Conservation (phyloP, 2,797 vertebrate genomes). For the Falco columbarius region DNA sequence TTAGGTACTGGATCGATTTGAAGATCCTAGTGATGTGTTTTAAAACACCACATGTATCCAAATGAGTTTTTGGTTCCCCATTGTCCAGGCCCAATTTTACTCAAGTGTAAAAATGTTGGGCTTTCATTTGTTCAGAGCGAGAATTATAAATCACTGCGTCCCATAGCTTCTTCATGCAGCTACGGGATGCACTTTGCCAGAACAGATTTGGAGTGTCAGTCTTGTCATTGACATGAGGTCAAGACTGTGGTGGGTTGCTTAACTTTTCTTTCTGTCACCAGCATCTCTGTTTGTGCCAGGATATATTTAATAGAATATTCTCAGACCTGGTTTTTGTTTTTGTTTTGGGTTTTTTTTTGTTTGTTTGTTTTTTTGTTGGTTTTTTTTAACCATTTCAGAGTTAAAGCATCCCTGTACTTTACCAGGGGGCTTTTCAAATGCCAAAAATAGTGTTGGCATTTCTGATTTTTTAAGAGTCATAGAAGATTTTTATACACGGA, state of each 20-base stretch:
- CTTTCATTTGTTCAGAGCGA: conserved; percentile 67
- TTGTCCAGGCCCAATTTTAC: conserved; percentile 71
- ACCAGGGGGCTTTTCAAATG: background rate
- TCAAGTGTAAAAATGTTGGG: conserved; percentile 68
- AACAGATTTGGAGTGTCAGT: conserved; percentile 60
- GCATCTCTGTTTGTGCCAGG: background rate
- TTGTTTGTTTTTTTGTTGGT: no score
- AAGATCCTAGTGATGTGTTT: conserved; percentile 69
- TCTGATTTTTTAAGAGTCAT: background rate
- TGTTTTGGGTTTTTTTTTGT: background rate
- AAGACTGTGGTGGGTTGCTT: conserved; percentile 51
- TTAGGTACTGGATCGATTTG: conserved; percentile 58
- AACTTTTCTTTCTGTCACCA: conserved; percentile 59
- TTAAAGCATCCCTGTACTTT: background rate
- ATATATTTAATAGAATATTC: conserved; percentile 23
- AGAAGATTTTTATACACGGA: background rate
- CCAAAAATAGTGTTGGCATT: background rate
- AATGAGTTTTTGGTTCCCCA: conserved; percentile 78
- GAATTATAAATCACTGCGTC: conserved; percentile 66
- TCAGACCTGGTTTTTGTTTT: background rate
- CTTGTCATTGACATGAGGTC: conserved; percentile 67
- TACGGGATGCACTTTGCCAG: conserved; percentile 59
- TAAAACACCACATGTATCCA: conserved; percentile 76
- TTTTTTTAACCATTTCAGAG: background rate
- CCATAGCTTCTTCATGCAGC: conserved; percentile 44